Percentiles rank a stretch among this genome's conserved stretches.
phyloP scores from a whole-genome alignment of 2,113 vertebrate species.

The Hepsetus odoe region DNA sequence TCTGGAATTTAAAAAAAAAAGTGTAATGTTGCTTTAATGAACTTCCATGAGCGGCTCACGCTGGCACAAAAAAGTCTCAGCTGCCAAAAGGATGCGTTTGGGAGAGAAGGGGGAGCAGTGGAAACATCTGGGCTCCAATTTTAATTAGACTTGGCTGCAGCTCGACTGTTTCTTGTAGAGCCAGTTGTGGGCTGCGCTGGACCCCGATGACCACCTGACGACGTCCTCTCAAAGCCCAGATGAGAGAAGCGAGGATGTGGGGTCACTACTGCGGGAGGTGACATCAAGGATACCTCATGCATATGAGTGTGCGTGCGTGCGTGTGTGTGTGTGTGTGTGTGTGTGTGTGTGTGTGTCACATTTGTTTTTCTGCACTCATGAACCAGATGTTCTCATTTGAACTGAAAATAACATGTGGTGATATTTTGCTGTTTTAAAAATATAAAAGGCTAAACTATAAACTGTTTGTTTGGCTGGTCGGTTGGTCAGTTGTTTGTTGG shows the following conservation, averaged over 20 bases:
- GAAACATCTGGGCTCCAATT: conserved; percentile 66
- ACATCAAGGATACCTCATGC: conserved; percentile 39
- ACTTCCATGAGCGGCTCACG: conserved; percentile 52
- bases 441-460: too few species aligned
- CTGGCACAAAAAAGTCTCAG: conserved; percentile 58
- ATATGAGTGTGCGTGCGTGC: too few species aligned
- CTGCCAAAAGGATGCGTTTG: conserved; percentile 55
- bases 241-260: conserved; percentile 40
- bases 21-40: conserved; percentile 60
- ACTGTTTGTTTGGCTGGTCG: too few species aligned
- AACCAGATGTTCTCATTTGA: too few species aligned
- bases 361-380: background rate
- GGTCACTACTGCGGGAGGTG: conserved; percentile 29
- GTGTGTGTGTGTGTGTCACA: background rate
- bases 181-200: conserved; percentile 42
- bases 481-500: too few species aligned
- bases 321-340: too few species aligned
- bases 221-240: conserved; percentile 37
- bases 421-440: too few species aligned
- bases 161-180: conserved; percentile 49
- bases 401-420: too few species aligned
- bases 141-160: conserved; percentile 65
- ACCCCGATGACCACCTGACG: conserved; percentile 53
- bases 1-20: conserved; percentile 55
- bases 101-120: conserved; percentile 58